Percentiles rank a stretch among this genome's conserved stretches.
Conservation (phyloP, 1,140 invertebrate genomes). For the Anastatus disparis region DNA sequence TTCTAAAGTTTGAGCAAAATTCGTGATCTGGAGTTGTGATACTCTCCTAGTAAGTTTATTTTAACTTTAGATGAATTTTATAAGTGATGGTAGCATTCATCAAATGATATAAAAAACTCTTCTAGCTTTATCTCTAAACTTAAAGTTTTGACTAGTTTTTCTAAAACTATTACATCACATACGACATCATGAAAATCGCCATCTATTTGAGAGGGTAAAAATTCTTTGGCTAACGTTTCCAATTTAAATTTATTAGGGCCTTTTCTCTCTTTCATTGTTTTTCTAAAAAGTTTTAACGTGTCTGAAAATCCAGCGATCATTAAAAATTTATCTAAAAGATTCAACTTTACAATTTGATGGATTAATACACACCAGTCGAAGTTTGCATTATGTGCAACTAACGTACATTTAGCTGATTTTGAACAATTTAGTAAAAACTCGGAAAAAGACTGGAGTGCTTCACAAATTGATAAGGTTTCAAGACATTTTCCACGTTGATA, state of each 20-base stretch:
- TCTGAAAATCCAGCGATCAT: background rate
- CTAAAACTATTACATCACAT: background rate
- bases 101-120: background rate
- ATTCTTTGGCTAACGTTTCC: background rate
- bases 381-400: no score
- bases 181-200: background rate
- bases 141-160: background rate
- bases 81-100: background rate
- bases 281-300: background rate
- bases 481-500: no score
- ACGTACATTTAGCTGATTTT: no score
- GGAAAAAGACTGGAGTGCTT: no score
- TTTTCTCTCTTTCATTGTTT: background rate
- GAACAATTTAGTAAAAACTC: no score
- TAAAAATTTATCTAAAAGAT: background rate
- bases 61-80: no score
- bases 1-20: no score
- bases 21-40: no score
- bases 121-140: no score
- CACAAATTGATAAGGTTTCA: no score
- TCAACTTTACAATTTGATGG: background rate
- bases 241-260: background rate
- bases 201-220: background rate
- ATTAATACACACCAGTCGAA: slow-evolving; percentile 6
- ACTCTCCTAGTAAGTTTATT: no score